Evolutionary conservation across 1,140 invertebrate species (phyloP).

Genomic region (Brachionus rubens): DNA sequence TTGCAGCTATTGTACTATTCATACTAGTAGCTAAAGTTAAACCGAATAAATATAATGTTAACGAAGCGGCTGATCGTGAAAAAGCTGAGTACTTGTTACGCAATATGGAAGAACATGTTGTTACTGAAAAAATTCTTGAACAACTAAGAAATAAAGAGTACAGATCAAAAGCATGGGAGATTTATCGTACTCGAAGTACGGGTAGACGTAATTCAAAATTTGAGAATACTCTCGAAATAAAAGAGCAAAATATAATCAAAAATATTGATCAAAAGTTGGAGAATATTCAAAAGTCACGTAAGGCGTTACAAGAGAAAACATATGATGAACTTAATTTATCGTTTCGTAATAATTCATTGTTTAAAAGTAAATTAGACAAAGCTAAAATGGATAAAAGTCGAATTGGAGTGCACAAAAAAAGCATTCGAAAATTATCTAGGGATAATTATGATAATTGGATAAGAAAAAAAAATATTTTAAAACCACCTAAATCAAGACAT

Average conservation of each 20-base stretch:
- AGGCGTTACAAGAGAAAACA: neutral
- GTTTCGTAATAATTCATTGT: neutral
- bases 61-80: neutral
- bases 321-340: conserved; percentile 7
- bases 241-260: neutral
- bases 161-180: conserved; percentile 19
- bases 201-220: conserved; percentile 7
- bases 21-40: conserved; percentile 17
- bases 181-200: neutral
- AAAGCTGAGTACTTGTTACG: conserved; percentile 30
- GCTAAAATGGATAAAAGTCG: neutral
- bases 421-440: neutral
- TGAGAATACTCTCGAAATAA: neutral
- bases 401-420: conserved; percentile 7
- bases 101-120: conserved; percentile 32
- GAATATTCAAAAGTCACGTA: conserved; percentile 29
- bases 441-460: neutral
- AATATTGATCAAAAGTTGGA: conserved; percentile 3
- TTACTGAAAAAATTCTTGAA: conserved; percentile 20
- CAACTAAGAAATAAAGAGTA: conserved; percentile 11
- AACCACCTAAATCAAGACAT: neutral
- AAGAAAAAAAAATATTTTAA: neutral
- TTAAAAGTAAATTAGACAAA: conserved; percentile 12
- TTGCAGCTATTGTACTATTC: neutral
- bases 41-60: neutral